Evolutionary conservation across 2,888 invertebrate species (phyloP).

Genomic region (Plebejus melissa): DNA sequence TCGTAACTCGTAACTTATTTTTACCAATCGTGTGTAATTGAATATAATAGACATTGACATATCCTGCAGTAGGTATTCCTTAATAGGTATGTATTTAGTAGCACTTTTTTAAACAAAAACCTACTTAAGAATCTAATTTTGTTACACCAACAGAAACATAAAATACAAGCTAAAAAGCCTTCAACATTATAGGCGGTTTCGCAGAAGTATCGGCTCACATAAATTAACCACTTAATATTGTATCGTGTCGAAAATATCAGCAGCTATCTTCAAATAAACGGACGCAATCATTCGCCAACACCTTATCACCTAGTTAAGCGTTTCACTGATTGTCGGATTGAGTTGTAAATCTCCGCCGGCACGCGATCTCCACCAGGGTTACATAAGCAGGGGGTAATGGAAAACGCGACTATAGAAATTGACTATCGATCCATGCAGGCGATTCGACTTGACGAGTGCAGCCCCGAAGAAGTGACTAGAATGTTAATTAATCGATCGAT

Average conservation of each 20-base stretch:
- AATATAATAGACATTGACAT: too few relatives aligned
- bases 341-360: constrained; percentile 71
- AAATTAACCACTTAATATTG: not conserved
- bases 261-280: constrained; percentile 49
- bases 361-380: constrained; percentile 62
- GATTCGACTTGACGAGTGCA: not conserved
- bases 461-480: too few relatives aligned
- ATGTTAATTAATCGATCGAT: too few relatives aligned
- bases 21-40: too few relatives aligned
- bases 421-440: not conserved
- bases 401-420: constrained; percentile 15
- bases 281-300: constrained; percentile 64
- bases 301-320: constrained; percentile 76
- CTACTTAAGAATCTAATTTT: not conserved
- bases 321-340: constrained; percentile 74
- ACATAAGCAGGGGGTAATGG: constrained; percentile 42
- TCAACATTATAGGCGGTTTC: not conserved
- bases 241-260: constrained; percentile 28
- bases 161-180: not conserved
- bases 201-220: not conserved
- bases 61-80: too few relatives aligned
- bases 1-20: too few relatives aligned
- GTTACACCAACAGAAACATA: not conserved
- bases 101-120: not conserved
- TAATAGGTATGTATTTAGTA: too few relatives aligned